These are phyloP conservation scores for Probosciger aterrimus DNA, from an alignment of 2,113 vertebrate species.

Conservation along the genomic window DNA sequence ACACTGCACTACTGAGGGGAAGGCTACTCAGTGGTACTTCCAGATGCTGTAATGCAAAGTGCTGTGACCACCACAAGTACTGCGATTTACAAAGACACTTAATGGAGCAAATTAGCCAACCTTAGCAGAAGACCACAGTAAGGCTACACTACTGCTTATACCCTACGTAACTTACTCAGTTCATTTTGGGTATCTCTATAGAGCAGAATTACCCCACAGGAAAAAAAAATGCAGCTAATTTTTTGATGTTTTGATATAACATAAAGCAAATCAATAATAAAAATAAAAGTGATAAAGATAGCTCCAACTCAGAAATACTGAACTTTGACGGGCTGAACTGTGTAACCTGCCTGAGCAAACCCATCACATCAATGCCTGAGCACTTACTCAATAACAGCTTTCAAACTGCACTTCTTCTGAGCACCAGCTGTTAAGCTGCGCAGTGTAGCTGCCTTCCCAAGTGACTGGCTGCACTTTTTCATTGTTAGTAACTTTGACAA, in stretches of 20 bases:
- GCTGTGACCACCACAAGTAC: rapidly evolving
- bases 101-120: neutral
- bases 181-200: neutral
- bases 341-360: neutral
- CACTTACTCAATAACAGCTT: neutral
- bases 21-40: neutral
- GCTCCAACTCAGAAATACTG: neutral
- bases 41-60: neutral
- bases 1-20: neutral
- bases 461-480: neutral
- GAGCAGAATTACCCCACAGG: neutral
- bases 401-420: neutral
- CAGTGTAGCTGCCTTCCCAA: neutral
- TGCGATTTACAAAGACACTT: neutral
- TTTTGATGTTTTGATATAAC: neutral
- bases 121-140: neutral
- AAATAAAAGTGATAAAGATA: neutral
- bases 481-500: neutral
- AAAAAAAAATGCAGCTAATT: neutral
- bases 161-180: neutral
- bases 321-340: neutral
- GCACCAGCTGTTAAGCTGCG: neutral
- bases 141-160: neutral
- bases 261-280: neutral
- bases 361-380: neutral